Base-by-base conservation (phyloP, 2,888 invertebrate genomes). In the Cosmopolites sordidus region DNA sequence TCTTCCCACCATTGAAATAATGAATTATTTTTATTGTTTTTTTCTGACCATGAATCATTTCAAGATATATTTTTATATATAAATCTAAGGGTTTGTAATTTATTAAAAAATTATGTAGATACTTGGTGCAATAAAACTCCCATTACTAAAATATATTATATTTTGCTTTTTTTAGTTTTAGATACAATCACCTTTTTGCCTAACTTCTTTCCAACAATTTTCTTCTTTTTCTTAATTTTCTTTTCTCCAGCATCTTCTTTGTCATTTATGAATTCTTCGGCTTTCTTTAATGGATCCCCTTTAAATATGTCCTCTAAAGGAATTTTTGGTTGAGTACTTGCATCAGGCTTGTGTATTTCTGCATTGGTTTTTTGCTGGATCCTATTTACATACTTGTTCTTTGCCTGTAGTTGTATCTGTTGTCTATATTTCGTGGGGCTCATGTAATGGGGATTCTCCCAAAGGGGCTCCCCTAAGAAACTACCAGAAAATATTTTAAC, bases 401-500 rank as follows among this genome's bases (percentile, higher is more conserved):
- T 73, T 16, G 64, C 55, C 15, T 60, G 50, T 16, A 71, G 52
- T 44, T 62, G 60, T 16, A 71, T 56, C 55, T 83, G 79, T 69
- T 87, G 85, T 16, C 94, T 82, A 65, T 87, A 82, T 79, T 85
- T 86, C 44, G 94, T 87, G 12, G 98, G 98, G 58, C 94, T 91
- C 0, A 94, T 78, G 74, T 94, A 99, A 63, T 84, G 77, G 1
- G 91, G 83, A 78, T 99, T 99, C 69, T 94, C 90, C 90, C 96
- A 99, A 48, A 99, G 75, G 16, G 93, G 84, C 54, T 83, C 79
- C 2, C 97, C 98, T 54, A 90, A 87, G 77, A 99, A 99, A 66
- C 97, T 96, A 3, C 90, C 91, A 49, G 87, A 86, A 77, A 99
- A 99, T 69, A 99, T 88, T 77, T 94, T 92, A 0, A 98, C 90